Evolutionary conservation across 2,113 vertebrate genomes (phyloP), one percentile per base, ranked within the genome.

Genomic region (Erythrocercus mccallii): DNA sequence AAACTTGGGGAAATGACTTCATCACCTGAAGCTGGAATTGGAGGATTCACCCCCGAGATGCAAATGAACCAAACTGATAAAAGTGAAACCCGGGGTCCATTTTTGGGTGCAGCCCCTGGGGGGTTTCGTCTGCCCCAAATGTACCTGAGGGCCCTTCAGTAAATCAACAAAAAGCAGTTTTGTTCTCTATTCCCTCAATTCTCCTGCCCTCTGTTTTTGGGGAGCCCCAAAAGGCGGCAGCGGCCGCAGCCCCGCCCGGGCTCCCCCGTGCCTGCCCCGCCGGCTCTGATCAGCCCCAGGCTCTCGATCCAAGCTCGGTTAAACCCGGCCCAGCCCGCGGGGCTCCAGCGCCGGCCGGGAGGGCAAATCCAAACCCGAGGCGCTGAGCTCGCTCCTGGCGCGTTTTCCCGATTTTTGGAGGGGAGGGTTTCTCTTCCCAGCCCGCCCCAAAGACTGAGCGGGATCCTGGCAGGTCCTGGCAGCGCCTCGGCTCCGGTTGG

Each of bases 391-490:
- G 40, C 47, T 11, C 12, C 40, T 15, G 12, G 40, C 10, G 10
- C 5, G 6, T 0, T 33, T 33, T 48, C 42, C 42, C 42, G 42
- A 44, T 44, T 40, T 12, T 12, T 54, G 28, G 64, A 33, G 25
- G 15, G 2, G 4, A 33, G 25, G 11, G 7, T 33, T 88, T 77
- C 33, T 27, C 48, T 40, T 60, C 58, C 15, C 64, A 33, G 68
- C 48, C 79, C 58, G 5, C 11, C 19, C 48, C 37, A 28, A 42
- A 10, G 33, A 19, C 54, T 1, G 30, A 78, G 35, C 10, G 20
- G 25, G 40, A 42, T 4, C 35, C 15, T 0, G 1, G 16, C 13
- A 4, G 6, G 20, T 44, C 27, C 50, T 23, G 35, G 4, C 2
- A 33, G 54, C 0, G 0, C 44, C 33, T 58, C 22, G 18, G 71